A percentile compares a stretch with the other conserved stretches of the same genome.
phyloP scores from a whole-genome alignment of 2,888 invertebrate genomes.

The Diaprepes abbreviatus region DNA sequence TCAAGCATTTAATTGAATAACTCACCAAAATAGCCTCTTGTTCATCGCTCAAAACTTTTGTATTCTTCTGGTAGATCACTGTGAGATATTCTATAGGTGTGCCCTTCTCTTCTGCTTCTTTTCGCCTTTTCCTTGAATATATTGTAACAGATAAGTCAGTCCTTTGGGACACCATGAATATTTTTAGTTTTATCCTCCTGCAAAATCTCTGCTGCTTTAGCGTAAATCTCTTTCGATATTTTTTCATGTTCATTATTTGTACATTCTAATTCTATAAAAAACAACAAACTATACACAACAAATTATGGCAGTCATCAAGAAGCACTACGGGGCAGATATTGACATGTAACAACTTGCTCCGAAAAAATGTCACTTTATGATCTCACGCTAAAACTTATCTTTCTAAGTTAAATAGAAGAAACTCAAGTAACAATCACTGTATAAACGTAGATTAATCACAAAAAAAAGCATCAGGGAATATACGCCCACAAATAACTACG shows the following conservation, averaged over 20 bases:
- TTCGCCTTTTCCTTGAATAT: too few relatives aligned
- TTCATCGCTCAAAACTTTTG: background rate
- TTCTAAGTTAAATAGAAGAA: too few relatives aligned
- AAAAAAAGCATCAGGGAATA: too few relatives aligned
- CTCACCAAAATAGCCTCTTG: background rate
- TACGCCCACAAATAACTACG: too few relatives aligned
- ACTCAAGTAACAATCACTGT: too few relatives aligned
- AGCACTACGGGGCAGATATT: too few relatives aligned
- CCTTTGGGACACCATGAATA: background rate
- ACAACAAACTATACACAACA: too few relatives aligned
- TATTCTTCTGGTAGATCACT: background rate
- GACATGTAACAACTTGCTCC: too few relatives aligned
- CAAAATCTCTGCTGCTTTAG: background rate
- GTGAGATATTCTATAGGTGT: background rate
- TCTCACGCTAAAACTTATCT: too few relatives aligned
- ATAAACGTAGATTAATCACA: too few relatives aligned
- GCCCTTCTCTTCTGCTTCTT: background rate
- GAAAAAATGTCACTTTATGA: too few relatives aligned
- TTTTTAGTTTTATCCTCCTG: background rate
- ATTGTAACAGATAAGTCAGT: background rate
- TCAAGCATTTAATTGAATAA: background rate
- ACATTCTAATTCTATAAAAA: background rate
- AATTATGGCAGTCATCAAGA: too few relatives aligned
- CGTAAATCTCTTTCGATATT: background rate
- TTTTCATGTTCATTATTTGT: background rate